A percentile compares a stretch with the other conserved stretches of the same genome.
phyloP scores from a whole-genome alignment of 1,140 invertebrate species.

The Lepidostoma basale region DNA sequence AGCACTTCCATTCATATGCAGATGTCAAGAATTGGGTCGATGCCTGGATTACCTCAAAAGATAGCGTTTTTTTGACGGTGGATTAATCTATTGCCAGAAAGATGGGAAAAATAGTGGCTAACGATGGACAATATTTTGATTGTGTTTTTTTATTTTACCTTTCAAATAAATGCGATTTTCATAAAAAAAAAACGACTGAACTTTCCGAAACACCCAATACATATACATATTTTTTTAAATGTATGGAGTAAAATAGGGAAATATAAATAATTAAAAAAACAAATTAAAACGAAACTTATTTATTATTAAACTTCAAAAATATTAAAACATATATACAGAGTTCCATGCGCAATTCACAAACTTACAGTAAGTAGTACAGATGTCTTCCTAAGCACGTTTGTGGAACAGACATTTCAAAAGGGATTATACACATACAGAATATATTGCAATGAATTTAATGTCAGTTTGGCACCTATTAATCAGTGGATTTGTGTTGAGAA shows the following conservation, averaged over 20 bases:
- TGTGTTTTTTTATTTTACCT: too few species aligned
- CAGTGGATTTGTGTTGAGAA: too few species aligned
- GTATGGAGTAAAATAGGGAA: neutral
- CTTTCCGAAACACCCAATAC: neutral
- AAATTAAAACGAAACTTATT: conserved; percentile 46
- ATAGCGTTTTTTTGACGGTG: too few species aligned
- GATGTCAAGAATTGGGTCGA: too few species aligned
- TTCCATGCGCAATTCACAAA: conserved; percentile 30
- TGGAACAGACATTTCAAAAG: conserved; percentile 2
- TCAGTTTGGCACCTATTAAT: conserved; percentile 28
- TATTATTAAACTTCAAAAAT: conserved; percentile 47
- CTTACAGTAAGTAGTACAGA: neutral
- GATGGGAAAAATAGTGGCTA: too few species aligned
- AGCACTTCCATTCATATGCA: too few species aligned
- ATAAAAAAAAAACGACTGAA: neutral
- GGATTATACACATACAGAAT: too few species aligned
- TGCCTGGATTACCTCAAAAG: too few species aligned
- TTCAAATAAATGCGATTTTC: too few species aligned
- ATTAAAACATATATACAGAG: conserved; percentile 41
- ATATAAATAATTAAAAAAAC: neutral
- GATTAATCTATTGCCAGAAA: too few species aligned
- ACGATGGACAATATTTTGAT: too few species aligned
- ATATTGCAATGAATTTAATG: conserved; percentile 1
- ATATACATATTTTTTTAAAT: neutral
- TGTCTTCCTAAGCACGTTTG: conserved; percentile 13